Evolutionary conservation across 2,797 vertebrate genomes (phyloP), one percentile per base, ranked within the genome.

Genomic region (Pipistrellus pygmaeus): DNA sequence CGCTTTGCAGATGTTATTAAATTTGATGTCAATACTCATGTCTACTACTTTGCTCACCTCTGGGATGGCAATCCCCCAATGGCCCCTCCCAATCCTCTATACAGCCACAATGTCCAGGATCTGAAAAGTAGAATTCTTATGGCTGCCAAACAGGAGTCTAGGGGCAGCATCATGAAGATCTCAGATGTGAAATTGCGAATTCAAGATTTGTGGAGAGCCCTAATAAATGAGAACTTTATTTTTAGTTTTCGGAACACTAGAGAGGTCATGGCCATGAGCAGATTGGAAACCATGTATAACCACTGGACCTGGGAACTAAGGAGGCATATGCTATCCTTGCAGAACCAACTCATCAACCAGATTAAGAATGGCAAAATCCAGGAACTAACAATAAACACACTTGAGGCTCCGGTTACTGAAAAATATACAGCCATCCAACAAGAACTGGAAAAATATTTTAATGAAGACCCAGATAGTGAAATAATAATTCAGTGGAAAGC

Each of bases 41-140:
- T 98, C 8, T 97, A 97, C 83, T 99, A 98, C 82, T 98, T 98
- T 97, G 96, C 98, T 30, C 97, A 98, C n/a, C 90, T 99, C 9
- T 98, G 98, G 98, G 98, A 98, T 94, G 98, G 98, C 51, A 98
- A 98, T 85, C 98, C 98, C 41, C 98, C 98, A 1, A 98, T 98
- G 98, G 98, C 98, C 38, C 98, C 98, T 72, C 98, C 98, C 27
- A 98, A 98, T 95, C 98, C 98, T 91, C 82, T 66, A 4, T 98
- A 98, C 35, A 98, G 98, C 18, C 96, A 98, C 66, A 97, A 98
- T 9, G n/a, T 98, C 14, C 98, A 98, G 78, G 97, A 98, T 15
- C 92, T 99, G 27, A 98, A 97, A n/a, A 92, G 30, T 1, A 53
- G 84, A 48, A 98, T 98, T 88, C 62, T 98, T 30, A 80, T 66